Percentiles rank a stretch among this genome's conserved stretches.
phyloP scores from a whole-genome alignment of 2,888 invertebrate species.

The Hyles lineata region DNA sequence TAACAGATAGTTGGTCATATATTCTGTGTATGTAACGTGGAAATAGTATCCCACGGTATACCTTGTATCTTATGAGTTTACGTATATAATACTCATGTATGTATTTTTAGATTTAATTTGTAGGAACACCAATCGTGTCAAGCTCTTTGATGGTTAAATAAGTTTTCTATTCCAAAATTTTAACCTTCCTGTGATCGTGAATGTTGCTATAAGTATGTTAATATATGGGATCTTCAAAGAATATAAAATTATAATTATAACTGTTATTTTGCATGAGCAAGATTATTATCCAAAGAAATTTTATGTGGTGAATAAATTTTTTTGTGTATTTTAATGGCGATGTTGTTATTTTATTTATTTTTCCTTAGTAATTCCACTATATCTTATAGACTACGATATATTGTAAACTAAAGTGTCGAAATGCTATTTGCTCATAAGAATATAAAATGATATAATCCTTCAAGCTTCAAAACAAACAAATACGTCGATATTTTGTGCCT shows the following conservation, averaged over 20 bases:
- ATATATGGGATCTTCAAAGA: constrained; percentile 75
- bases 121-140: constrained; percentile 74
- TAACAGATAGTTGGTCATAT: constrained; percentile 35
- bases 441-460: too few relatives aligned
- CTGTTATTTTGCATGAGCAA: constrained; percentile 82
- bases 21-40: constrained; percentile 47
- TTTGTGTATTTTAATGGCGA: constrained; percentile 74
- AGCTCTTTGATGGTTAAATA: constrained; percentile 66
- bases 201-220: constrained; percentile 74
- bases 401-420: neutral
- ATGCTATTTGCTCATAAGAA: neutral
- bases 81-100: constrained; percentile 67
- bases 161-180: constrained; percentile 82
- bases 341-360: constrained; percentile 42
- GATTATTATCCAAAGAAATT: constrained; percentile 72
- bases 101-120: constrained; percentile 68
- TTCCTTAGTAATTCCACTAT: neutral
- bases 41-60: constrained; percentile 44
- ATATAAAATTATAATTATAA: constrained; percentile 70
- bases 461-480: too few relatives aligned
- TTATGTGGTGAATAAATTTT: constrained; percentile 84
- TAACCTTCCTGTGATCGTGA: constrained; percentile 83
- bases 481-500: too few relatives aligned
- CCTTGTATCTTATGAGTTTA: constrained; percentile 48
- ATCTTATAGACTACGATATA: too few relatives aligned